phyloP scores from a whole-genome alignment of 2,113 vertebrate genomes.

The Vulpes ferrilata region DNA sequence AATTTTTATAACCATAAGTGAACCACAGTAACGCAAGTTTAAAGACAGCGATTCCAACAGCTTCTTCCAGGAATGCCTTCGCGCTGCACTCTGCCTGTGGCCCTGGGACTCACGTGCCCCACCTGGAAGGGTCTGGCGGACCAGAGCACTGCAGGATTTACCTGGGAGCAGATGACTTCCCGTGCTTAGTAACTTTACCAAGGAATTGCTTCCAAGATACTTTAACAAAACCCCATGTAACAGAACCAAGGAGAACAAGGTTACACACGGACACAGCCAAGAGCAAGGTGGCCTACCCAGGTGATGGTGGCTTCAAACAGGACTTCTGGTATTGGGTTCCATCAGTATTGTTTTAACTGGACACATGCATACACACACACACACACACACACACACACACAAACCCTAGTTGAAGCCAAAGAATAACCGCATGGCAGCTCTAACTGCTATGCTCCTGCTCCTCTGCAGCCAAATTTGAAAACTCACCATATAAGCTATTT shows the following conservation, averaged over 20 bases:
- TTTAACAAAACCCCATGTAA: too few relatives aligned
- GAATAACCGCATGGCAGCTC: not conserved
- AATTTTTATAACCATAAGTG: not conserved
- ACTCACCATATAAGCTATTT: not conserved
- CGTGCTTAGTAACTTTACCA: accelerated
- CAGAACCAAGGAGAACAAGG: accelerated
- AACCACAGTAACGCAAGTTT: not conserved
- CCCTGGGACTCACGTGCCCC: not conserved
- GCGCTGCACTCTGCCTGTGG: accelerated
- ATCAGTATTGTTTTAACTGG: not conserved
- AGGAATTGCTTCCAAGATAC: not conserved
- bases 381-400: accelerated
- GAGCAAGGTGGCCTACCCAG: too few relatives aligned
- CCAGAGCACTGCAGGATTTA: not conserved
- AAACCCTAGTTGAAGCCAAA: not conserved
- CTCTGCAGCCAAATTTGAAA: not conserved
- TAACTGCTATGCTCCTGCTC: not conserved
- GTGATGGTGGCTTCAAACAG: not conserved
- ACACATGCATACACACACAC: not conserved
- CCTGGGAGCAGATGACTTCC: not conserved
- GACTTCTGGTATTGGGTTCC: not conserved
- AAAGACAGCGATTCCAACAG: not conserved
- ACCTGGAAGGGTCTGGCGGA: accelerated
- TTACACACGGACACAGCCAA: not conserved
- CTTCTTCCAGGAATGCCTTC: not conserved